Percentiles rank a stretch among this genome's conserved stretches.
Conservation (phyloP, 2,888 invertebrate genomes). For the Mellilla xanthometata region DNA sequence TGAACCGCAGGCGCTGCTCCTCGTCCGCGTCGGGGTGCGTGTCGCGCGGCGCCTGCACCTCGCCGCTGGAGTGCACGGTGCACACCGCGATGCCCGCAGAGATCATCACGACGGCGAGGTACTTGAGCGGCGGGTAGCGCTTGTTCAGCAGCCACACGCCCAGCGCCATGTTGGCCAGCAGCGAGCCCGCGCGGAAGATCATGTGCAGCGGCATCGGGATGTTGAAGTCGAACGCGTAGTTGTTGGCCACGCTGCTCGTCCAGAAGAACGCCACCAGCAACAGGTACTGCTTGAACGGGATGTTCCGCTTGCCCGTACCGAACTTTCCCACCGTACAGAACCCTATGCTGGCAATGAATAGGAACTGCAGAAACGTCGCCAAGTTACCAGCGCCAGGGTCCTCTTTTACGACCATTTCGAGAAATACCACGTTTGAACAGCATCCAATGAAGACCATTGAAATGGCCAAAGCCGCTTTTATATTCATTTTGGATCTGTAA, state of each 20-base stretch:
- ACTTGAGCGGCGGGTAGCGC: slow-evolving; percentile 91
- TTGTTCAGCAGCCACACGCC: slow-evolving; percentile 95
- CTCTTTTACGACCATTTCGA: slow-evolving; percentile 92
- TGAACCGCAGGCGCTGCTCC: slow-evolving; percentile 65
- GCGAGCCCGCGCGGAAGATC: slow-evolving; percentile 98
- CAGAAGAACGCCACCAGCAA: slow-evolving; percentile 95
- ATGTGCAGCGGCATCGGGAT: slow-evolving; percentile 99
- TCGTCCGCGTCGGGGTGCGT: slow-evolving; percentile 66
- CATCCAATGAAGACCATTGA: slow-evolving; percentile 92
- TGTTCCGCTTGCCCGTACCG: slow-evolving; percentile 88
- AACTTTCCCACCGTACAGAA: slow-evolving; percentile 93
- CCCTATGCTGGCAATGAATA: slow-evolving; percentile 95
- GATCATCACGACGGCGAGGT: slow-evolving; percentile 95
- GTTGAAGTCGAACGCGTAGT: slow-evolving; percentile 97
- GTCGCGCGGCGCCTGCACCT: slow-evolving; percentile 82
- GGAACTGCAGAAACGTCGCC: slow-evolving; percentile 97
- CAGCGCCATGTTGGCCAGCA: slow-evolving; percentile 98
- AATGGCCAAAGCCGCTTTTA: slow-evolving; percentile 87
- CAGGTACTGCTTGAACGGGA: slow-evolving; percentile 91
- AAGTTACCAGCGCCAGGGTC: slow-evolving; percentile 97
- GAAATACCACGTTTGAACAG: slow-evolving; percentile 94
- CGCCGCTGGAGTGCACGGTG: slow-evolving; percentile 92
- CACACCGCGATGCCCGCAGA: slow-evolving; percentile 95
- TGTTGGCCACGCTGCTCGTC: slow-evolving; percentile 94
- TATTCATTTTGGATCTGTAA: slow-evolving; percentile 77